These are phyloP conservation scores for Apodemia mormo DNA, from an alignment of 2,888 invertebrate genomes.

Conservation along the genomic window DNA sequence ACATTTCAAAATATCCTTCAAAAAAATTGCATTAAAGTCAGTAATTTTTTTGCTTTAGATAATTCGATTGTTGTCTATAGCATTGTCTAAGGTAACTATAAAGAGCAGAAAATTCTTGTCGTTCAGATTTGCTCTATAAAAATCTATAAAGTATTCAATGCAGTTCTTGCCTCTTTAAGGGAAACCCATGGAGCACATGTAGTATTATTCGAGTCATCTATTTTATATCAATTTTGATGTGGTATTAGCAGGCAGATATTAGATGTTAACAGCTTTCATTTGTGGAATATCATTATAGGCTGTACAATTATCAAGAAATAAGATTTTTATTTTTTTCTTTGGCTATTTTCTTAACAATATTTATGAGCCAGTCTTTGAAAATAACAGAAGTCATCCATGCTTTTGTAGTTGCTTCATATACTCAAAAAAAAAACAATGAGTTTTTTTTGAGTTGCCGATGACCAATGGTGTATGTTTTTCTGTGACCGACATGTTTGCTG, in stretches of 20 bases:
- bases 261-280: conserved; percentile 27
- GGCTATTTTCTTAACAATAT: conserved; percentile 26
- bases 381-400: conserved; percentile 32
- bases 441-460: conserved; percentile 34
- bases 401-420: conserved; percentile 28
- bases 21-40: too few species aligned
- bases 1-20: too few species aligned
- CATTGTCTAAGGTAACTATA: background rate
- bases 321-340: conserved; percentile 30
- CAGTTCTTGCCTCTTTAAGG: background rate
- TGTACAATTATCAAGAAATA: conserved; percentile 24
- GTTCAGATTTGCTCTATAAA: background rate
- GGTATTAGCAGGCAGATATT: conserved; percentile 28
- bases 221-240: conserved; percentile 31
- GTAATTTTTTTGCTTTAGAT: background rate
- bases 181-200: conserved; percentile 27
- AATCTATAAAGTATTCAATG: background rate
- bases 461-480: conserved; percentile 34
- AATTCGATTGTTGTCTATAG: background rate
- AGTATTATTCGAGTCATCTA: conserved; percentile 30
- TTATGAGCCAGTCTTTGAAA: conserved; percentile 28
- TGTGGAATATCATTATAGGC: conserved; percentile 23
- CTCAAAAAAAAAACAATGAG: conserved; percentile 34
- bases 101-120: background rate
- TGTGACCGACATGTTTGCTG: conserved; percentile 31